Percentiles rank a stretch among this genome's conserved stretches.
phyloP scores from a whole-genome alignment of 2,888 invertebrate genomes.

The Noctua pronuba region DNA sequence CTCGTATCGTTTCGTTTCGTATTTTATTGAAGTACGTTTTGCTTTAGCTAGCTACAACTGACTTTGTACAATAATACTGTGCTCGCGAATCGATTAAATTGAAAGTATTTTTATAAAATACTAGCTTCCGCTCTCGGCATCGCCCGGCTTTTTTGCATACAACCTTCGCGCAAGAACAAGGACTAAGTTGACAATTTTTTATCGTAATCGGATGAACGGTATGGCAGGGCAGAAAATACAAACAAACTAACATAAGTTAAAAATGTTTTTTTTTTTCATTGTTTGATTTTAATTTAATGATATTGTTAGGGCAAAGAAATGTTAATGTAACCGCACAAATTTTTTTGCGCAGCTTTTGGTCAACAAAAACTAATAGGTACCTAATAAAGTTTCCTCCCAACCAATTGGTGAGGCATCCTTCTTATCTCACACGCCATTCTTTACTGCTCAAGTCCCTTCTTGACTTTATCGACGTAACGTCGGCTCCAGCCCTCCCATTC shows the following conservation, averaged over 20 bases:
- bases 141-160: not conserved
- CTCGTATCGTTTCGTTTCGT: too few species aligned
- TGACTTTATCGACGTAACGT: slow-evolving; percentile 6
- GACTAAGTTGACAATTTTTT: not conserved
- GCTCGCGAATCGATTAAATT: not conserved
- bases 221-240: not conserved
- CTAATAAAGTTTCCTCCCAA: not conserved
- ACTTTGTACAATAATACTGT: not conserved
- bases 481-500: not conserved
- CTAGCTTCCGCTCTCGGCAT: not conserved
- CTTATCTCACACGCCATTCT: not conserved
- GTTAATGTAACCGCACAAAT: not conserved
- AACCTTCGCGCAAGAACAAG: not conserved
- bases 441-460: not conserved
- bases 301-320: not conserved
- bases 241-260: not conserved
- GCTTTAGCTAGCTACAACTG: not conserved
- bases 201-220: not conserved
- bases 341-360: not conserved
- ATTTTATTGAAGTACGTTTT: not conserved
- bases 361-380: not conserved
- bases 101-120: not conserved
- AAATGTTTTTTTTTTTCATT: not conserved
- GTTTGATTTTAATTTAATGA: not conserved
- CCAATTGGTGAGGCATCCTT: not conserved